These are phyloP conservation scores for Antheraea pernyi DNA, from an alignment of 1,140 invertebrate species.

Conservation along the genomic window DNA sequence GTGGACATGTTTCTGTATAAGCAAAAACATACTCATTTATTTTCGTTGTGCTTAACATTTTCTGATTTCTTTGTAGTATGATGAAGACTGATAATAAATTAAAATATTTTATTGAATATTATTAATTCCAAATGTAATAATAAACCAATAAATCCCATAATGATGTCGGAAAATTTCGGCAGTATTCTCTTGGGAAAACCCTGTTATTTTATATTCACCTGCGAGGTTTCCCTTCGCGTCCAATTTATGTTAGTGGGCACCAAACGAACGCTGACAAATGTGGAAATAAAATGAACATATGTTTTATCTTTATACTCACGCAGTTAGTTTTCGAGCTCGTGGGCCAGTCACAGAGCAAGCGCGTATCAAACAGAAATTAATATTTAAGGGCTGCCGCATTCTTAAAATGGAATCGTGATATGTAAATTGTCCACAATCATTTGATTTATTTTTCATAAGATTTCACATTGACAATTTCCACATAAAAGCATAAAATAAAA, in stretches of 20 bases:
- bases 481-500: too few species aligned
- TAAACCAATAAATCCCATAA: conserved; percentile 74
- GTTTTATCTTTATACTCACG: conserved; percentile 70
- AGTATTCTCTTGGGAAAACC: conserved; percentile 76
- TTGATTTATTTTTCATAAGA: neutral
- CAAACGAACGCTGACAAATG: conserved; percentile 79
- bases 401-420: neutral
- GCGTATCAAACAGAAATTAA: conserved; percentile 16
- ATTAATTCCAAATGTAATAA: conserved; percentile 68
- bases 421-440: neutral
- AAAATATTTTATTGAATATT: conserved; percentile 58
- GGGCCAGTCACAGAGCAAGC: conserved; percentile 15
- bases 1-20: too few species aligned
- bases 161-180: conserved; percentile 75
- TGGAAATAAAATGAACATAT: conserved; percentile 78
- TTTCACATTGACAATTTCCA: neutral
- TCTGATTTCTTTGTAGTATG: too few species aligned
- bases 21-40: neutral
- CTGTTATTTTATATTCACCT: conserved; percentile 77
- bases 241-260: conserved; percentile 79
- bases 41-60: neutral
- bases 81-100: too few species aligned
- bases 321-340: conserved; percentile 58
- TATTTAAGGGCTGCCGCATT: conserved; percentile 14
- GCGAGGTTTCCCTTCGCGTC: conserved; percentile 75